A percentile compares a stretch with the other conserved stretches of the same genome.
phyloP scores from a whole-genome alignment of 1,140 invertebrate genomes.

The Cydia amplana region DNA sequence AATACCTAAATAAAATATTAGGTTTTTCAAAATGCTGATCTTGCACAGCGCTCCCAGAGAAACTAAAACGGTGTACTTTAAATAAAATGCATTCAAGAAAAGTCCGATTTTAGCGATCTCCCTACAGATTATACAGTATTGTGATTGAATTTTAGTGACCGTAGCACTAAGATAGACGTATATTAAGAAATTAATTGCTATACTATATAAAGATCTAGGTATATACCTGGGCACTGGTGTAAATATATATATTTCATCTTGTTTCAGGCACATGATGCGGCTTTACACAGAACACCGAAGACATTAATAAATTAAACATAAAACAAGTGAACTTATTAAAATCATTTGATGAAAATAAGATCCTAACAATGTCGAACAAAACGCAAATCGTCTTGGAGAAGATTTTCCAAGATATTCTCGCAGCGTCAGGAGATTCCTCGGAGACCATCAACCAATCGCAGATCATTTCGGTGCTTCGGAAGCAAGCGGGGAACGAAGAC shows the following conservation, averaged over 20 bases:
- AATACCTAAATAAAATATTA: no score
- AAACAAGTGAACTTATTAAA: neutral
- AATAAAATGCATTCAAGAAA: no score
- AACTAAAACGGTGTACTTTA: no score
- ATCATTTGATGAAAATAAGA: neutral
- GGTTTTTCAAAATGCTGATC: no score
- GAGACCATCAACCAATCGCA: constrained; percentile 63
- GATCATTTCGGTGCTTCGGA: constrained; percentile 61
- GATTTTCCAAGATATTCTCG: constrained; percentile 70
- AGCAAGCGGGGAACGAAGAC: constrained; percentile 56
- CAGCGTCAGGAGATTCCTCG: constrained; percentile 62
- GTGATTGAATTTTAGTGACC: no score
- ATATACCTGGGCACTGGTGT: neutral
- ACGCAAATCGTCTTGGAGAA: constrained; percentile 65
- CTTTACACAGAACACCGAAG: neutral
- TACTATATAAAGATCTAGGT: no score
- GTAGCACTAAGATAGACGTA: no score
- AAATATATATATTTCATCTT: neutral
- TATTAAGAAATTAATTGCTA: no score
- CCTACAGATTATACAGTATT: no score
- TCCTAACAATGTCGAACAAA: constrained; percentile 63
- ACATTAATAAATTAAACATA: neutral
- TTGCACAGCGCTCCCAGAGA: no score
- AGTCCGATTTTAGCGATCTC: no score
- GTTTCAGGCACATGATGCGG: neutral